Percentiles rank a stretch among this genome's conserved stretches.
Conservation (phyloP, 2,113 vertebrate species). For the Corythoichthys intestinalis region DNA sequence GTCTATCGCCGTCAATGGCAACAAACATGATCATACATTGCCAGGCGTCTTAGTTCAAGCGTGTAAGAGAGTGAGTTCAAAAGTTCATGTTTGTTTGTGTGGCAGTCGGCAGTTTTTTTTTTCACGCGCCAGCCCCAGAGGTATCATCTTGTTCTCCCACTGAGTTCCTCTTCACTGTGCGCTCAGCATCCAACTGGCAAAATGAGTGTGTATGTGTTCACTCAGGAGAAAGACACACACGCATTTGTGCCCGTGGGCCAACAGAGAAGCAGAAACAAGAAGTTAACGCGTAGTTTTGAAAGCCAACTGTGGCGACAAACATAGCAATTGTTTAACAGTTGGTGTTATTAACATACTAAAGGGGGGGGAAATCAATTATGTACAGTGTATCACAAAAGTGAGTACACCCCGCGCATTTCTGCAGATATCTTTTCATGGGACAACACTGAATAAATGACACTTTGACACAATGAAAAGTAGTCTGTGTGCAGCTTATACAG, state of each 20-base stretch:
- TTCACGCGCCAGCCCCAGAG: conserved; percentile 26
- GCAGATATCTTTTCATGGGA: too few species aligned
- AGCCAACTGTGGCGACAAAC: not conserved
- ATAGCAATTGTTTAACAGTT: not conserved
- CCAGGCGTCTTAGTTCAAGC: not conserved
- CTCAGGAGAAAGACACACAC: conserved; percentile 34
- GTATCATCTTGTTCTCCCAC: conserved; percentile 48
- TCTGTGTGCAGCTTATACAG: too few species aligned
- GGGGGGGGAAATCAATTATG: too few species aligned
- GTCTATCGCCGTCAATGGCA: too few species aligned
- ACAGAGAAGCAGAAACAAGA: conserved; percentile 14
- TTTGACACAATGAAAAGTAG: too few species aligned
- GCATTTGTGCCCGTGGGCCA: conserved; percentile 23
- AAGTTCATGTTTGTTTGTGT: conserved; percentile 9
- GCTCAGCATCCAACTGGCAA: conserved; percentile 42
- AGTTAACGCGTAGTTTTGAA: not conserved
- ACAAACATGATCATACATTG: too few species aligned
- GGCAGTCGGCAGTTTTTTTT: not conserved
- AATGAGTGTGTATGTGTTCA: conserved; percentile 20
- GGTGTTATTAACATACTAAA: not conserved
- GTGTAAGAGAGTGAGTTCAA: not conserved
- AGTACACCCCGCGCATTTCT: too few species aligned
- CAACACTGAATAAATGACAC: too few species aligned
- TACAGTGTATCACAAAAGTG: too few species aligned
- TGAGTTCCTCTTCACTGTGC: conserved; percentile 36